Evolutionary conservation across 2,797 vertebrate species (phyloP).

Genomic region (Scolopax rusticola): DNA sequence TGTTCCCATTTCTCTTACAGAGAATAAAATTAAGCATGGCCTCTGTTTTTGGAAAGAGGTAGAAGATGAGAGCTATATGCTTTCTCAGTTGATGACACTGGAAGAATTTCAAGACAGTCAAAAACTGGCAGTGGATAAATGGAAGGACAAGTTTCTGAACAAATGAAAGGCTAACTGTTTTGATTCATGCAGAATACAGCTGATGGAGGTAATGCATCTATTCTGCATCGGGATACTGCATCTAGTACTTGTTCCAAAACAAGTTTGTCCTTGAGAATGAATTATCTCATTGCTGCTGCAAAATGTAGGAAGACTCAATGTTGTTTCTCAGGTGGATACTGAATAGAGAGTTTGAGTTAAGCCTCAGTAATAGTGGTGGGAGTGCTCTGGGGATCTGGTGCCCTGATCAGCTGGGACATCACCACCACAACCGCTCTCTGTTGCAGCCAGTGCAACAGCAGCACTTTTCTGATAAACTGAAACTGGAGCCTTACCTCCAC

Average conservation of each 20-base stretch:
- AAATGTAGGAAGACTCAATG: neutral
- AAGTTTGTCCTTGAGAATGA: neutral
- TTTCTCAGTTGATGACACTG: neutral
- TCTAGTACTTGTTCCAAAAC: neutral
- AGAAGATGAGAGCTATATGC: neutral
- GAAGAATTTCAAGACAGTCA: neutral
- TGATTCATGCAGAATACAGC: neutral
- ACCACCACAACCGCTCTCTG: neutral
- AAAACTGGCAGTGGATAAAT: neutral
- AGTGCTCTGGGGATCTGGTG: neutral
- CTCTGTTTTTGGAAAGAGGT: neutral
- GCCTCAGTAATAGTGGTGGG: neutral
- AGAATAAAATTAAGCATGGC: neutral
- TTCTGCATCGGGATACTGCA: neutral
- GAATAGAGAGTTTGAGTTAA: neutral
- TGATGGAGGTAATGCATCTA: neutral
- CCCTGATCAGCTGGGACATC: neutral
- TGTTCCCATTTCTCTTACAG: neutral
- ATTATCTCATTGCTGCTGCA: neutral
- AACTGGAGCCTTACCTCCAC: neutral
- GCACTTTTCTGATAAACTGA: neutral
- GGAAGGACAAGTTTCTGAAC: neutral
- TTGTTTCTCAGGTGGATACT: neutral
- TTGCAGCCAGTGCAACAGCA: neutral
- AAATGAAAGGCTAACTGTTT: neutral